These are phyloP conservation scores for Hydractinia symbiolongicarpus DNA, from an alignment of 30 jellyfish, hydroid and myxozoan species.

Conservation along the genomic window DNA sequence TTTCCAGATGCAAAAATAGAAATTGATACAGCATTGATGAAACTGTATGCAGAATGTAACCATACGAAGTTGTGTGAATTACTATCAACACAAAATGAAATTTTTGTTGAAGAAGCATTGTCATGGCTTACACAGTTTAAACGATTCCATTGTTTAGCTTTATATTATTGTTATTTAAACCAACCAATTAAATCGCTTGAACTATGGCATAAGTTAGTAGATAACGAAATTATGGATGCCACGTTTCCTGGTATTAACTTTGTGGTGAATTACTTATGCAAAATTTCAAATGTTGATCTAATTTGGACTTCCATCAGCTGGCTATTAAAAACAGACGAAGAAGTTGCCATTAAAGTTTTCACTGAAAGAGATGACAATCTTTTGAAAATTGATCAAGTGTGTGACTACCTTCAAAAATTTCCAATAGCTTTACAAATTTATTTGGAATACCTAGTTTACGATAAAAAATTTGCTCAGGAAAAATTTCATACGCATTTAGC, in stretches of 20 bases:
- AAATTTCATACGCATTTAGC: conserved; percentile 85
- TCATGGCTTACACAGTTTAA: conserved; percentile 51
- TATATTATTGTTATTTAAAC: conserved; percentile 36
- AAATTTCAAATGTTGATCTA: conserved; percentile 36
- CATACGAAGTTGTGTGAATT: conserved; percentile 51
- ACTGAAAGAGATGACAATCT: conserved; percentile 33
- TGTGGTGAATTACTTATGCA: conserved; percentile 28
- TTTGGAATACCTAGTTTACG: conserved; percentile 64
- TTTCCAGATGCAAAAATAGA: conserved; percentile 16
- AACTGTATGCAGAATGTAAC: conserved; percentile 77
- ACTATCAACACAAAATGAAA: conserved; percentile 43
- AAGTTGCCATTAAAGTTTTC: conserved; percentile 53
- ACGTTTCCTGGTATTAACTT: conserved; percentile 18
- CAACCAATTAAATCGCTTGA: conserved; percentile 65
- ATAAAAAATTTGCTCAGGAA: conserved; percentile 53
- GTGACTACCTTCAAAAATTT: conserved; percentile 49
- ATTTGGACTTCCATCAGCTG: conserved; percentile 68
- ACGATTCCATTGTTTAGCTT: conserved; percentile 75
- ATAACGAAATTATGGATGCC: conserved; percentile 20
- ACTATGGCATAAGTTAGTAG: conserved; percentile 56
- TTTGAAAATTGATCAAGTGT: conserved; percentile 36
- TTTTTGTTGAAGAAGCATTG: conserved; percentile 53
- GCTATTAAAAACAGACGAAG: conserved; percentile 54
- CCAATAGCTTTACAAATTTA: conserved; percentile 71
- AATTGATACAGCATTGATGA: conserved; percentile 79